Evolutionary conservation across 1,140 invertebrate species (phyloP).

Genomic region (Cydia strobilella): DNA sequence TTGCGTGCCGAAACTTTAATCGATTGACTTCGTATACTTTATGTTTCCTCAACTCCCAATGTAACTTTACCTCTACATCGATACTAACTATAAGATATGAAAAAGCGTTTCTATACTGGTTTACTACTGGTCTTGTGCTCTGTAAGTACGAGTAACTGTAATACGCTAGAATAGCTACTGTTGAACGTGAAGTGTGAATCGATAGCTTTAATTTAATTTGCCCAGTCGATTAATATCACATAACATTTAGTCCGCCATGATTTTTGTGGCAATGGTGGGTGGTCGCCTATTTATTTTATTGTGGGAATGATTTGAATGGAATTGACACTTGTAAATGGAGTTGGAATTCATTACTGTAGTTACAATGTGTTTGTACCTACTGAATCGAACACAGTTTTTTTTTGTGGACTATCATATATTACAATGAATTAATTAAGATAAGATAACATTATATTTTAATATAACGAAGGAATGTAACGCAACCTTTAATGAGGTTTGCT

Average conservation of each 20-base stretch:
- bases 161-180: neutral
- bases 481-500: too few species aligned
- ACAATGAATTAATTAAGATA: too few species aligned
- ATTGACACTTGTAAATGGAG: neutral
- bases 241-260: neutral
- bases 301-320: neutral
- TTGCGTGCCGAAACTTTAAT: conserved; percentile 18
- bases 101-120: neutral
- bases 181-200: neutral
- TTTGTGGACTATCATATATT: too few species aligned
- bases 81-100: neutral
- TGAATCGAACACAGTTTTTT: neutral
- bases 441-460: too few species aligned
- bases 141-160: neutral
- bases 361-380: neutral
- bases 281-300: conserved; percentile 5
- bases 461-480: too few species aligned
- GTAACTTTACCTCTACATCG: neutral
- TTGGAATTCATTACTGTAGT: neutral
- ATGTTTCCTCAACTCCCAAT: neutral
- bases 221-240: conserved; percentile 11
- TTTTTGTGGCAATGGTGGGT: neutral
- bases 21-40: neutral
- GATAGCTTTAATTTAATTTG: conserved; percentile 11
- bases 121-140: neutral